Evolutionary conservation across 2,113 vertebrate species (phyloP), one percentile per base, ranked within the genome.

Genomic region (Megalops atlanticus): DNA sequence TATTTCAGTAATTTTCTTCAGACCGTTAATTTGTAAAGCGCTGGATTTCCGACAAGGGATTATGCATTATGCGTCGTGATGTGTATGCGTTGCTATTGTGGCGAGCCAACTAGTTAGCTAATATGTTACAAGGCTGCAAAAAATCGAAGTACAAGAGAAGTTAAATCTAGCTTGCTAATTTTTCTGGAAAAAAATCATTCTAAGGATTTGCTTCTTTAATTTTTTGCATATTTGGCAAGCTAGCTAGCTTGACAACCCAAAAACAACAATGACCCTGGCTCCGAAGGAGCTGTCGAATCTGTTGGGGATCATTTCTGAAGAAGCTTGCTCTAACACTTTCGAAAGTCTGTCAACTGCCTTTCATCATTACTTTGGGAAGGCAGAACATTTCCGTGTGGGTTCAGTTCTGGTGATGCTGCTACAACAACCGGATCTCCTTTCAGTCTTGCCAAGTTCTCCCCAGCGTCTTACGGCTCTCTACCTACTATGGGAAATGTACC

Each of bases 401-500:
- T 98, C 98, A 27, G 97, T 97, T 80, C 89, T 99, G 68, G 97
- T 99, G 24, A 95, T 99, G 92, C 94, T 99, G 35, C 95, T 99
- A 11, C 98, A 99, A 93, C 97, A 99, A 93, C 97, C 97, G 0
- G 97, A 99, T 91, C 92, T 99, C 78, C 58, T 64, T 24, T 24
- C 58, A 64, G 58, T 64, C n/a, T 93, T 99, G 81, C 97, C 98
- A 82, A 96, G 95, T 86, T 95, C 97, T 8, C 93, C 97, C 45
- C 98, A 99, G 94, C 94, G 97, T 73, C 96, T 99, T 87, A 98
- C 96, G 0, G 98, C 97, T 0, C 97, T 99, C 86, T 99, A 99
- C 92, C 95, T 99, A n/a, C 95, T 99, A 0, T 99, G 98, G 98
- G 98, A 99, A 94, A 99, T 99, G 98, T 99, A 99, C 92, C 96